Evolutionary conservation across 1,140 invertebrate species (phyloP), one percentile per base, ranked within the genome.

Genomic region (Drosophila mauritiana): DNA sequence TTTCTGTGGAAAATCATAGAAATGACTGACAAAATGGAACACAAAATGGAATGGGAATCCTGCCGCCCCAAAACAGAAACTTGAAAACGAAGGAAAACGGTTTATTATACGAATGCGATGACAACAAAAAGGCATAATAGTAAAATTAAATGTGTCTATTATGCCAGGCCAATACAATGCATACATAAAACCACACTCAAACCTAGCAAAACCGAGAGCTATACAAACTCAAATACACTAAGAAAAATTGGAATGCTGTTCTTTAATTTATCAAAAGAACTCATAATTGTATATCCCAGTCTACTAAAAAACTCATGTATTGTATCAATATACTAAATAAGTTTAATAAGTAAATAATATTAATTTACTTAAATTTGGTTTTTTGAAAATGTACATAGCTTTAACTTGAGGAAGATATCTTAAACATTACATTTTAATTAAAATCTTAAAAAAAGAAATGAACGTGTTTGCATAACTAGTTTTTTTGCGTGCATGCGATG

Each of bases 101-200:
- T 88, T 89, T 89, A 89, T 89, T 88, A 89, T 88, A 86, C 82
- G 78, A 85, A 85, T 85, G 78, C 74, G 81, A 85, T 88, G 83
- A 88, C 83, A 88, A 88, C 83, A 88, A 88, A 88, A 88, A 84
- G 84, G 77, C 84, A 89, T 89, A 89, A 89, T 89, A 89, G 84
- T 89, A 89, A 89, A 89, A 89, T 89, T 89, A 89, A 89, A 89
- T 89, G 84, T 89, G 80, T 89, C 84, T 89, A 84, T 89, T 89
- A 89, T 89, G 84, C 80, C 80, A 72, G 74, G 80, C 67, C 80
- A 89, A 89, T 89, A 88, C 83, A 88, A 88, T 88, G 80, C 79
- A 77, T 57, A 88, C 83, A 88, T 88, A 88, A 88, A 88, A 88
- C 83, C 84, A 42, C 80, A 80, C 83, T 67, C 40, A 69, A 36